These are phyloP conservation scores for Antheraea yamamai DNA, from an alignment of 2,888 invertebrate species.

Conservation along the genomic window DNA sequence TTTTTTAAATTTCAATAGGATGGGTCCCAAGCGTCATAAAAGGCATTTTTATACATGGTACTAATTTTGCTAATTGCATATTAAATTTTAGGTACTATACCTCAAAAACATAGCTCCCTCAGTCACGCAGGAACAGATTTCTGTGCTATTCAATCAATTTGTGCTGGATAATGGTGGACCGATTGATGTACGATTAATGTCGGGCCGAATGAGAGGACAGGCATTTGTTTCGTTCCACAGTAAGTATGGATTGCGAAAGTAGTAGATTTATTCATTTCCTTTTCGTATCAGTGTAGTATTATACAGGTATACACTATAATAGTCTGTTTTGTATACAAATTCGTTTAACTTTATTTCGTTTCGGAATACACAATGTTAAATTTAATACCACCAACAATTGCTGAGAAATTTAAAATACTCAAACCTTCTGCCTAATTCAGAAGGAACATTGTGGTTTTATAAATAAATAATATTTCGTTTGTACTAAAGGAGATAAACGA, in stretches of 20 bases:
- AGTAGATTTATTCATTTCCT: not conserved
- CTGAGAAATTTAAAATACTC: no score
- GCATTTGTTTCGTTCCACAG: slow-evolving; percentile 81
- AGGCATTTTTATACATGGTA: not conserved
- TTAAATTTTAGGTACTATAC: slow-evolving; percentile 67
- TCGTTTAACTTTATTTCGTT: no score
- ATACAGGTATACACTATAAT: no score
- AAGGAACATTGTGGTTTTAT: no score
- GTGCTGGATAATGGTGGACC: slow-evolving; percentile 68
- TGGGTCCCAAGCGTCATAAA: not conserved
- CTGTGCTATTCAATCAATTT: slow-evolving; percentile 73
- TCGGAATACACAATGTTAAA: no score
- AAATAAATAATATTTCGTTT: no score
- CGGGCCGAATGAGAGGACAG: slow-evolving; percentile 82
- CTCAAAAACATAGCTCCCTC: slow-evolving; percentile 80
- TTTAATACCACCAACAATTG: no score
- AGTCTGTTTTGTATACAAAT: no score
- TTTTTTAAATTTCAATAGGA: no score
- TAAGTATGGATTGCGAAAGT: slow-evolving; percentile 43
- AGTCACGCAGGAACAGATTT: slow-evolving; percentile 72
- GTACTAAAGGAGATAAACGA: no score
- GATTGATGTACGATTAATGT: slow-evolving; percentile 70
- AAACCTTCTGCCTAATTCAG: no score
- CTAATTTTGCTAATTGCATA: not conserved
- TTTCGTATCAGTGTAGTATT: not conserved